Evolutionary conservation across 2,888 invertebrate genomes (phyloP), one percentile per base, ranked within the genome.

Genomic region (Mimumesa dahlbomi): DNA sequence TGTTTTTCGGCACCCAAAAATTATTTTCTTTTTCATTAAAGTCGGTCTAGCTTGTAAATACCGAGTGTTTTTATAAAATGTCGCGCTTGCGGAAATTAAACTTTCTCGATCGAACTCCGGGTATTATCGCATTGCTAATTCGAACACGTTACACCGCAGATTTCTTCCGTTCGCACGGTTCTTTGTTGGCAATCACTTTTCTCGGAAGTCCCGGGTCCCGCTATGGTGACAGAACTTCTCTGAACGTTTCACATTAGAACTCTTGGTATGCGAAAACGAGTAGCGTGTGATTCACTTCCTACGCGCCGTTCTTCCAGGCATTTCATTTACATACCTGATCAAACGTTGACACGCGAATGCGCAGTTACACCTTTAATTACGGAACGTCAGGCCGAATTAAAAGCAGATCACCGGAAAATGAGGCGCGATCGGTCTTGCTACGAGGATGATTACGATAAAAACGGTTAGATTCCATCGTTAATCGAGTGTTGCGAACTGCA

Each of bases 281-380:
- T 54, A 36, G 22, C 31, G 36, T 48, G 42, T 75, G 75, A 71
- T 56, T 75, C 74, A 74, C 54, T 57, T 45, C 53, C 31, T 22
- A 34, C 43, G 25, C 21, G 57, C 14, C 43, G 16, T 19, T 34
- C 14, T 40, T 42, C 22, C 29, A 19, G 25, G 36, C n/a, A 16
- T 34, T 22, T 19, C 16, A 13, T 14, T 18, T n/a, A 11, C 19
- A 34, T 34, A 4, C 2, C n/a, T 34, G 11, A 16, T 22, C 14
- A 31, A 29, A 40, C n/a, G 7, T 11, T 16, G n/a, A 7, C 21
- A 9, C 3, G 9, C 34, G 34, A n/a, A n/a, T n/a, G n/a, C n/a
- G n/a, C n/a, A n/a, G n/a, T n/a, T n/a, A n/a, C n/a, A n/a, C n/a
- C n/a, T n/a, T n/a, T n/a, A n/a, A n/a, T n/a, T n/a, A n/a, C n/a